Evolutionary conservation across 2,888 invertebrate species (phyloP).

Genomic region (Latheticus oryzae): DNA sequence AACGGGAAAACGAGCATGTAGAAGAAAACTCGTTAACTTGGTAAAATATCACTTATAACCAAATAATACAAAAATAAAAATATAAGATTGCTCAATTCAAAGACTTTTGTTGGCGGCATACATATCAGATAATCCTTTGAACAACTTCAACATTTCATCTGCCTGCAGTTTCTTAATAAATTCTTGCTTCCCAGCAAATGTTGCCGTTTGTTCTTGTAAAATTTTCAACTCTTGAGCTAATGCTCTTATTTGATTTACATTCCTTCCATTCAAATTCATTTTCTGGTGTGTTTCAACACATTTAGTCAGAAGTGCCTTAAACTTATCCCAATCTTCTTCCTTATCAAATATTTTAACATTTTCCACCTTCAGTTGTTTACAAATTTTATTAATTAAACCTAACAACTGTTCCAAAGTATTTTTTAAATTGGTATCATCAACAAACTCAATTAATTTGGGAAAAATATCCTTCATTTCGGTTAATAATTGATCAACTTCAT

Average conservation of each 20-base stretch:
- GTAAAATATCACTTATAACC: no score
- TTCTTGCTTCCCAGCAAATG: not conserved
- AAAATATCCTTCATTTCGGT: slow-evolving; percentile 27
- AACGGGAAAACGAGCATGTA: no score
- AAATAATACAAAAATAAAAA: no score
- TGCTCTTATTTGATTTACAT: not conserved
- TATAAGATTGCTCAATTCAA: no score
- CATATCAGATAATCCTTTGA: slow-evolving; percentile 9
- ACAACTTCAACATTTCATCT: slow-evolving; percentile 2
- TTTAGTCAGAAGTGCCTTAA: slow-evolving; percentile 31
- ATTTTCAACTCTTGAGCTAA: not conserved
- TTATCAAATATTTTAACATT: slow-evolving; percentile 42
- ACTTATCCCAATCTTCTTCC: slow-evolving; percentile 41
- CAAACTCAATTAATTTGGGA: slow-evolving; percentile 15
- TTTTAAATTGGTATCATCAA: slow-evolving; percentile 16
- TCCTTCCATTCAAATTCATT: slow-evolving; percentile 20
- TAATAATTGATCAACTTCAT: slow-evolving; percentile 34
- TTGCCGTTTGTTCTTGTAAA: not conserved
- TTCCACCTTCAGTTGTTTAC: slow-evolving; percentile 33
- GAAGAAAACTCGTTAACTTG: no score
- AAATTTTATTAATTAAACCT: slow-evolving; percentile 13
- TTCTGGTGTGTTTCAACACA: slow-evolving; percentile 21
- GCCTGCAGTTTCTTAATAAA: not conserved
- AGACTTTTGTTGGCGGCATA: no score
- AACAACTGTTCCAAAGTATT: slow-evolving; percentile 28